A percentile compares a stretch with the other conserved stretches of the same genome.
phyloP scores from a whole-genome alignment of 2,797 vertebrate species.

The Halcyon leucocephala region DNA sequence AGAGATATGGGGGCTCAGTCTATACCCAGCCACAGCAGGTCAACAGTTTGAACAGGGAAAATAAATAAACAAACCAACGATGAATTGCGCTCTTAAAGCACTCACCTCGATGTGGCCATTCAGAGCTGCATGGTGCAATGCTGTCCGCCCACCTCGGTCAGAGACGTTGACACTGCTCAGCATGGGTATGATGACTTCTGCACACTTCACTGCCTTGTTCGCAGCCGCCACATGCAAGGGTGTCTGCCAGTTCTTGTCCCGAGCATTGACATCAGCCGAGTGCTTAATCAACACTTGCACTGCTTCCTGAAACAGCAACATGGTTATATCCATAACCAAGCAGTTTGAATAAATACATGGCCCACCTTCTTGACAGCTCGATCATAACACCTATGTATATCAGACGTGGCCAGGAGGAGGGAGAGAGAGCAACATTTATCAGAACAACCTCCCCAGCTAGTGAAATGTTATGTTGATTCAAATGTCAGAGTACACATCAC shows the following conservation, averaged over 20 bases:
- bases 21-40: not conserved
- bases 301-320: slow-evolving; percentile 83
- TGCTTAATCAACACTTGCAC: slow-evolving; percentile 94
- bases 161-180: slow-evolving; percentile 96
- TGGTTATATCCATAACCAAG: not conserved
- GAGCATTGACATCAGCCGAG: slow-evolving; percentile 94
- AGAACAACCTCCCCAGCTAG: not conserved
- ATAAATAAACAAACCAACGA: rapidly evolving
- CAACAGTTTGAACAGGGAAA: rapidly evolving
- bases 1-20: rapidly evolving
- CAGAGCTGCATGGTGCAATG: slow-evolving; percentile 94
- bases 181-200: slow-evolving; percentile 92
- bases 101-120: slow-evolving; percentile 93
- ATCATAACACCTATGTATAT: rapidly evolving
- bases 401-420: not conserved
- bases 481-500: rapidly evolving
- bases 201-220: slow-evolving; percentile 92
- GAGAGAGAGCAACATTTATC: rapidly evolving
- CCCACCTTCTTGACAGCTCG: rapidly evolving
- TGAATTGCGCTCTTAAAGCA: rapidly evolving
- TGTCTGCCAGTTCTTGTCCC: slow-evolving; percentile 99
- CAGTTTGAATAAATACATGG: not conserved
- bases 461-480: rapidly evolving
- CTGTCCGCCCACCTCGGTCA: slow-evolving; percentile 92
- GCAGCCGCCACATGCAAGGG: slow-evolving; percentile 93